Evolutionary conservation across 2,113 vertebrate genomes (phyloP), one percentile per base, ranked within the genome.

Genomic region (Platysteira castanea): DNA sequence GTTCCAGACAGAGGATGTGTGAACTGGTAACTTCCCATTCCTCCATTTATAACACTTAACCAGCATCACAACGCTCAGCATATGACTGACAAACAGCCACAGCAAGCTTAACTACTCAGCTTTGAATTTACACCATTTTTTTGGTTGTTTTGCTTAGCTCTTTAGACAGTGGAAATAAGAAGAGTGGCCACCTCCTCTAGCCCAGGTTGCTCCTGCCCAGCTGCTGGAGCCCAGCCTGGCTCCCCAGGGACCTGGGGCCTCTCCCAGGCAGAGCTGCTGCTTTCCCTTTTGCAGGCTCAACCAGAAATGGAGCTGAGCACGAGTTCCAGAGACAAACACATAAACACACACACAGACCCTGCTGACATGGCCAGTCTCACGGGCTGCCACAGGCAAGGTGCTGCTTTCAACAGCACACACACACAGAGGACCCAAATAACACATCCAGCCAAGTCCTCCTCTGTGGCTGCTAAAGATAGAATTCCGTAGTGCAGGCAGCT

Each of bases 261-360:
- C n/a, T 39, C 41, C 46, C 33, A 75, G 46, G 11, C 54, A 2
- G 2, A 18, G 10, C 31, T 63, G 21, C 39, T 57, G 13, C 37
- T 93, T 52, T 75, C 7, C 4, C 1, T 0, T 47, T 7, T 50
- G 12, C 7, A 60, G 46, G 4, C 54, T 28, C 63, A 54, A 10
- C 22, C 17, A 42, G 30, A 3, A 22, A 8, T 0, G 0, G 59
- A 71, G 26, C 7, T 15, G 35, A 52, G 11, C 54, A 9, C 0
- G 1, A 28, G 13, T 26, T 30, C 5, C 21, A 20, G 56, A 50
- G 16, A 11, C 30, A 63, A 24, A 63, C 30, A 41, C 41, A 54
- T 3, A 53, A 23, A 9, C 13, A n/a, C 28, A 16, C 7, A 18
- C 9, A 9, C 16, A 50, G 47, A 52, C 24, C 54, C 17, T 1